Evolutionary conservation across 2,113 vertebrate genomes (phyloP).

Genomic region (Oncorhynchus kisutch): DNA sequence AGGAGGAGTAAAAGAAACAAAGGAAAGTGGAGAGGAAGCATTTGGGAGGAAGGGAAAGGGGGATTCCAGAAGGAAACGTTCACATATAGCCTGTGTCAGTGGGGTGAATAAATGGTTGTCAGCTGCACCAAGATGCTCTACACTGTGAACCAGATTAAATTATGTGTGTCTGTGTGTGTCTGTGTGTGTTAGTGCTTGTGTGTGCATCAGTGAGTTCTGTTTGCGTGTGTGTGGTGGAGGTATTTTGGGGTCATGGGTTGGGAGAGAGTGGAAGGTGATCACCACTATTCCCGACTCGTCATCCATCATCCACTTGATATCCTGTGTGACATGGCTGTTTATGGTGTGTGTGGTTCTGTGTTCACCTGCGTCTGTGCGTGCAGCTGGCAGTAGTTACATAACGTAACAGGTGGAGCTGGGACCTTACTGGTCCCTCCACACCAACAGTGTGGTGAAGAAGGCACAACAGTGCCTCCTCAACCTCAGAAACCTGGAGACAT

Average conservation of each 20-base stretch:
- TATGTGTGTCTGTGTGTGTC: not conserved
- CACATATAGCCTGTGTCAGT: conserved; percentile 56
- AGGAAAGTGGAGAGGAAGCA: too few relatives aligned
- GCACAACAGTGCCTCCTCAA: too few relatives aligned
- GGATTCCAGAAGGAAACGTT: conserved; percentile 52
- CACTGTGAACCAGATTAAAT: too few relatives aligned
- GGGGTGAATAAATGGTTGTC: conserved; percentile 14
- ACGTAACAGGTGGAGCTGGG: conserved; percentile 16
- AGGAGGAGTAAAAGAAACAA: too few relatives aligned
- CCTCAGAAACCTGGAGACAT: too few relatives aligned
- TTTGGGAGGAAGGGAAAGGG: too few relatives aligned
- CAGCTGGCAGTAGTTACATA: conserved; percentile 53
- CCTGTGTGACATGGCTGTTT: conserved; percentile 30
- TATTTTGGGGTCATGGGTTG: conserved; percentile 33
- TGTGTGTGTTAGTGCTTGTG: too few relatives aligned
- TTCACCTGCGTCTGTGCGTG: conserved; percentile 25
- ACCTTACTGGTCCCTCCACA: too few relatives aligned
- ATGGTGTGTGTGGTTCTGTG: conserved; percentile 5
- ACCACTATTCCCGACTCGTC: conserved; percentile 53
- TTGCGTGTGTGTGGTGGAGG: not conserved
- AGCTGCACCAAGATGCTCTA: too few relatives aligned
- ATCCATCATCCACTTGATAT: conserved; percentile 69
- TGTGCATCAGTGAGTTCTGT: too few relatives aligned
- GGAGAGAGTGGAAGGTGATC: conserved; percentile 56
- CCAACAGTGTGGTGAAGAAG: too few relatives aligned